Base-by-base conservation (phyloP, 2,797 vertebrate species). In the Xiphorhynchus erythropygius region DNA sequence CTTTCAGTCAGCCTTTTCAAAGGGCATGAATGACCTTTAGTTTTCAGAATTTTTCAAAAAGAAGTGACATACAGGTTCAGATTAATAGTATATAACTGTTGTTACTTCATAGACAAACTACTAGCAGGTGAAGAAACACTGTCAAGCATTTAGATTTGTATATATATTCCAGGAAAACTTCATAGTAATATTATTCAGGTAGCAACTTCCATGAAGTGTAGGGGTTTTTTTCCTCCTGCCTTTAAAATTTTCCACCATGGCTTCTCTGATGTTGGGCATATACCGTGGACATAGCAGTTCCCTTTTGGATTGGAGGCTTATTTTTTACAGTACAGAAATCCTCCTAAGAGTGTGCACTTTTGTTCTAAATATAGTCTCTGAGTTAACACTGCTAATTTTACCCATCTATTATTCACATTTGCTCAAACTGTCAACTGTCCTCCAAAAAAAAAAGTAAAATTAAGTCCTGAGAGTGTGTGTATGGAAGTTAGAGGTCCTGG, bases 381-480 rank as follows among this genome's bases (percentile, higher is more conserved):
- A 90, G 89, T 87, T 67, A 84, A 22, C 13, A 2, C 17, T 84
- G 25, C 50, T 93, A 47, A 81, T 88, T 89, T 91, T 68, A 59
- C 44, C n/a, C 42, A 6, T 37, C 15, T 63, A 41, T 71, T 87
- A 68, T 47, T 83, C 35, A 59, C 56, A 67, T 90, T 79, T 69
- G 62, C 13, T 69, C 39, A 32, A 55, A 30, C 49, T 42, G 42
- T 78, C 42, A 71, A 57, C 35, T 69, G 62, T 52, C 30, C 37
- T 76, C 46, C 33, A n/a, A 55, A 59, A 65, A 52, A 75, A 47
- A 33, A 57, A 23, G 30, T 35, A 28, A 60, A 94, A 60, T 35
- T 28, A 67, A 53, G 30, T 57, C 22, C 6, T 82, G 3, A 3
- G 14, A 24, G 15, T 16, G 1, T 42, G 8, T 49, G 25, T 55